Conservation (phyloP, 2,888 invertebrate species). For the Biston stratarius region DNA sequence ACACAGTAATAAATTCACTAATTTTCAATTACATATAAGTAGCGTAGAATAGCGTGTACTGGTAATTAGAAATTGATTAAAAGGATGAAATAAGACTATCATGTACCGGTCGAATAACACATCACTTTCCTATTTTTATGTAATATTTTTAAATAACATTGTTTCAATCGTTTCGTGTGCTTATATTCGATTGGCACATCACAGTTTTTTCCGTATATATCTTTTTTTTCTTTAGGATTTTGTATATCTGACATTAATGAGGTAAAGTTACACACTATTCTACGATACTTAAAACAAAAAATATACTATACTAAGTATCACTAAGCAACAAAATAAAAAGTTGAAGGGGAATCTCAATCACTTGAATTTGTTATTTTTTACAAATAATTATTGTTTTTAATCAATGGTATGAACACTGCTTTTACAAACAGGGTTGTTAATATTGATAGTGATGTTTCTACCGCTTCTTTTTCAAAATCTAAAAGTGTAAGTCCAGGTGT, state of each 20-base stretch:
- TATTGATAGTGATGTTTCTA: not conserved
- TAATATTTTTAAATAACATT: not conserved
- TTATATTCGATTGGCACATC: constrained; percentile 2
- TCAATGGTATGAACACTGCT: not conserved
- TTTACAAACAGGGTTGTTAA: not conserved
- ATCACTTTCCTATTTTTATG: constrained; percentile 9
- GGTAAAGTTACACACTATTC: not conserved
- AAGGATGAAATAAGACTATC: not conserved
- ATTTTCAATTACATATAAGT: not conserved
- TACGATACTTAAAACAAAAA: not conserved
- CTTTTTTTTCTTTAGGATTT: not conserved
- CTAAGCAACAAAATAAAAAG: not conserved
- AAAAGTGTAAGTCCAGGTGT: not conserved
- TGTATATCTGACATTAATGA: not conserved
- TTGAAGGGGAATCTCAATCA: not conserved
- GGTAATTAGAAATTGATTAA: not conserved
- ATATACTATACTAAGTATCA: constrained; percentile 2
- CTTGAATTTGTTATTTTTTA: not conserved
- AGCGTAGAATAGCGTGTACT: constrained; percentile 1
- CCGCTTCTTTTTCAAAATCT: constrained; percentile 1
- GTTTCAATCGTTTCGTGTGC: constrained; percentile 3
- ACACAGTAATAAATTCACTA: constrained; percentile 12
- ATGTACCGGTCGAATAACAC: not conserved
- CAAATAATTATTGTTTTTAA: not conserved
- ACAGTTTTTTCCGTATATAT: not conserved